Base-by-base conservation (phyloP, 2,888 invertebrate species). In the Anaspis maculata region DNA sequence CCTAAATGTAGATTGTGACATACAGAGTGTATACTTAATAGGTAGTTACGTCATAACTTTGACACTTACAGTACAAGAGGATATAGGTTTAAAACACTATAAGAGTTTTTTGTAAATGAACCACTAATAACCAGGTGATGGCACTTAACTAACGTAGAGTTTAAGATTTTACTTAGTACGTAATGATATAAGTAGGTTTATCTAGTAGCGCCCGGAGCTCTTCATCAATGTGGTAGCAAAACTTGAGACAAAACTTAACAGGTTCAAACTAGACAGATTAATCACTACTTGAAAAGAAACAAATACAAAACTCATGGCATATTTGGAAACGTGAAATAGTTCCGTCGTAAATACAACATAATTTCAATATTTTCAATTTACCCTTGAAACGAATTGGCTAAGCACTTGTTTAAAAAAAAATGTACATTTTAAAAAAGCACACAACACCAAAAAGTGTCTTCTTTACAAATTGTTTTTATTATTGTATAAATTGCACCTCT, bases 71-170 rank as follows among this genome's bases (percentile, higher is more conserved):
- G 62, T 62, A 62, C 62, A 62, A 62, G 43, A 47, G 55, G 57
- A 54, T n/a, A n/a, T 59, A 57, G 56, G 46, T 56, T 52, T 53
- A 55, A 58, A 25, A 30, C 59, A 57, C 57, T 56, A 59, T 48
- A 54, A 59, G 54, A 44, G 43, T 48, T 58, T 55, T 57, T 61
- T 61, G 62, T 64, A 62, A 58, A 64, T 58, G 61, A 52, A 51
- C 62, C 62, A 64, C 62, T 64, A 64, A 65, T 57, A 51, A 49
- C 41, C 46, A 52, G 65, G 64, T 64, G 64, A 64, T 48, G 65
- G 64, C 64, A 64, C 64, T 62, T 63, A 63, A 56, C 61, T 62
- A 64, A 62, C 61, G 45, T 59, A 60, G n/a, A n/a, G 61, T 45
- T 55, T 62, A 61, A 62, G 56, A 24, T 51, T 56, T 54, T 54